phyloP scores from a whole-genome alignment of 2,113 vertebrate genomes.

The Solea solea region DNA sequence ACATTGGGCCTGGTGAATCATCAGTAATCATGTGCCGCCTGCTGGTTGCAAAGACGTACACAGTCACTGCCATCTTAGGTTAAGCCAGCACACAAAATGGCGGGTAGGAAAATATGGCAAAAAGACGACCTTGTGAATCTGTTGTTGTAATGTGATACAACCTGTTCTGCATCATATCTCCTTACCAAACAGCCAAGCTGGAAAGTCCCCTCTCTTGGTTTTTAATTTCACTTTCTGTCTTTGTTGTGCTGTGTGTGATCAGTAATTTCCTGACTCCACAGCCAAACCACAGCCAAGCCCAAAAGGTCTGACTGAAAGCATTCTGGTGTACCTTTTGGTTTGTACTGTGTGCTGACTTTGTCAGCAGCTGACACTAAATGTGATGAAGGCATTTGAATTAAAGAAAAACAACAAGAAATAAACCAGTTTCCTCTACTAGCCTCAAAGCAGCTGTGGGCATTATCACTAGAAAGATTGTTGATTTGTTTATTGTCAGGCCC shows the following conservation, averaged over 20 bases:
- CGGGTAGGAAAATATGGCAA: rapidly evolving
- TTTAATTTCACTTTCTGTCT: conserved; percentile 63
- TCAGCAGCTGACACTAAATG: not conserved
- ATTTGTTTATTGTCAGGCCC: too few species aligned
- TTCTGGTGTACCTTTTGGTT: not conserved
- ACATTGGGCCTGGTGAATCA: not conserved
- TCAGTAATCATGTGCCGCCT: not conserved
- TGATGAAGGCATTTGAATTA: too few species aligned
- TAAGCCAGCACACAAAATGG: conserved; percentile 18
- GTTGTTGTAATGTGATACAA: too few species aligned
- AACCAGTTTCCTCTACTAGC: too few species aligned
- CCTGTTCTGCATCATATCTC: not conserved
- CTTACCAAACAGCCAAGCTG: not conserved
- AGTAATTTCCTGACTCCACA: not conserved
- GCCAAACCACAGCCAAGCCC: conserved; percentile 19
- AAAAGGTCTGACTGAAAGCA: conserved; percentile 19
- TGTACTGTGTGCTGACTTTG: not conserved
- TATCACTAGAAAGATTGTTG: too few species aligned
- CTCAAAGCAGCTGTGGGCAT: too few species aligned
- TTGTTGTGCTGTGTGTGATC: rapidly evolving
- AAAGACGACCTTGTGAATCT: rapidly evolving
- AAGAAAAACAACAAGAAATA: too few species aligned
- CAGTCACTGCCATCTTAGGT: conserved; percentile 38
- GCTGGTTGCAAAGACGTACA: not conserved
- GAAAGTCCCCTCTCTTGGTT: conserved; percentile 29